Percentiles rank a stretch among this genome's conserved stretches.
Evolutionary conservation across 2,113 vertebrate species (phyloP).

Genomic region (Illadopsis cleaveri): DNA sequence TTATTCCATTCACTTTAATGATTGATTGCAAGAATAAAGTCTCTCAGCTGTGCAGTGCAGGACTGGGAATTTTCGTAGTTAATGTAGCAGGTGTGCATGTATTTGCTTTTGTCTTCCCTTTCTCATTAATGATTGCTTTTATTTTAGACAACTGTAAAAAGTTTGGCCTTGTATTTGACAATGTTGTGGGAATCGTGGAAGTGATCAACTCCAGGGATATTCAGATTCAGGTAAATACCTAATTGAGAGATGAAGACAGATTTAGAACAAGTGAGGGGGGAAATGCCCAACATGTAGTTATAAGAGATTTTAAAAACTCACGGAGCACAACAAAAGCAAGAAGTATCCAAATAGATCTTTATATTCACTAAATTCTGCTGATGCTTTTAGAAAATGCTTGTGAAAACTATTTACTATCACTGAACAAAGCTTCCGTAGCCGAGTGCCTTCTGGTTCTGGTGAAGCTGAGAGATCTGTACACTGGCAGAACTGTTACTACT

Average conservation of each 20-base stretch:
- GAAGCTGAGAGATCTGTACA: not conserved
- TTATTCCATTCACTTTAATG: not conserved
- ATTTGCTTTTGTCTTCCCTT: not conserved
- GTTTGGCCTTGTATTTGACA: conserved; percentile 94
- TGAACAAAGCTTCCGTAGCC: not conserved
- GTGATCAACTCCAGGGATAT: conserved; percentile 94
- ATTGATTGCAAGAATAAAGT: not conserved
- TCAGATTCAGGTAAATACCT: conserved; percentile 85
- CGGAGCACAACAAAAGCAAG: not conserved
- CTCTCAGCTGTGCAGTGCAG: not conserved
- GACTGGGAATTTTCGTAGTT: not conserved
- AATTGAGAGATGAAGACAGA: not conserved
- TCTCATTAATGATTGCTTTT: conserved; percentile 22
- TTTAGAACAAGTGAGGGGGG: not conserved
- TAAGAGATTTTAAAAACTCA: not conserved
- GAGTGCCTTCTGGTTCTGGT: not conserved
- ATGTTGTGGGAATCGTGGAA: conserved; percentile 95
- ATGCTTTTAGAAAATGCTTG: not conserved
- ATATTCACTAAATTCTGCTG: not conserved
- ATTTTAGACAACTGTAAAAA: conserved; percentile 94
- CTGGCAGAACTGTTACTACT: not conserved
- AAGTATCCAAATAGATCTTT: not conserved
- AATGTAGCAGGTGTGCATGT: not conserved
- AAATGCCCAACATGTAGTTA: not conserved
- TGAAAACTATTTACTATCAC: not conserved